These are phyloP conservation scores for Lithophane ornitopus DNA, from an alignment of 2,888 invertebrate genomes.

Conservation along the genomic window DNA sequence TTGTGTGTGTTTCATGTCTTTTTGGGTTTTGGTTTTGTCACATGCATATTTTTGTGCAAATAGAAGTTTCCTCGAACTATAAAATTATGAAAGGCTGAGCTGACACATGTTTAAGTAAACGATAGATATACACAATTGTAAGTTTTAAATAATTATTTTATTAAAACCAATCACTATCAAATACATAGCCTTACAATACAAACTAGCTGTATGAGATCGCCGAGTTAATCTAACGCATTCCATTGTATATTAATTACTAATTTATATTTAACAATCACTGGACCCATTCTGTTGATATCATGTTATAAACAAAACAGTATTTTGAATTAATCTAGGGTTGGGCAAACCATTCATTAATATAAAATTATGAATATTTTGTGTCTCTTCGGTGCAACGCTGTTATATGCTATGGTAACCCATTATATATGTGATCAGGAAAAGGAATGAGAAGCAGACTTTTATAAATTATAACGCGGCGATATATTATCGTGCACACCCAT, in stretches of 20 bases:
- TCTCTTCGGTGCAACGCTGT: too few relatives aligned
- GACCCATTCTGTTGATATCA: conserved; percentile 46
- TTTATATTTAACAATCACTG: conserved; percentile 60
- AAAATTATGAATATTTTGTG: too few relatives aligned
- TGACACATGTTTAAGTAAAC: not conserved
- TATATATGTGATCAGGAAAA: too few relatives aligned
- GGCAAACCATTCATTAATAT: too few relatives aligned
- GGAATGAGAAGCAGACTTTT: too few relatives aligned
- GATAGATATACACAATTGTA: not conserved
- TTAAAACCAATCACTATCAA: conserved; percentile 70
- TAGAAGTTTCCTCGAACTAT: too few relatives aligned
- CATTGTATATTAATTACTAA: conserved; percentile 60
- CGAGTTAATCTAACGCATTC: conserved; percentile 56
- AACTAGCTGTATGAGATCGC: conserved; percentile 65
- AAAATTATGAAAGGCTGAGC: not conserved
- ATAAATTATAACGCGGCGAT: too few relatives aligned
- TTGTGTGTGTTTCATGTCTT: not conserved
- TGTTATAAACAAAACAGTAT: not conserved
- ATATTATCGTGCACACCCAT: too few relatives aligned
- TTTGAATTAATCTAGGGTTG: too few relatives aligned
- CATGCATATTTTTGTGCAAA: too few relatives aligned
- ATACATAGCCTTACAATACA: conserved; percentile 63
- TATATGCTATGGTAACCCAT: too few relatives aligned
- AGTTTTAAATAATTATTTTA: conserved; percentile 62
- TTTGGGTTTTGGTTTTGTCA: not conserved